Evolutionary conservation across 2,113 vertebrate species (phyloP).

Genomic region (Ceratotherium simum): DNA sequence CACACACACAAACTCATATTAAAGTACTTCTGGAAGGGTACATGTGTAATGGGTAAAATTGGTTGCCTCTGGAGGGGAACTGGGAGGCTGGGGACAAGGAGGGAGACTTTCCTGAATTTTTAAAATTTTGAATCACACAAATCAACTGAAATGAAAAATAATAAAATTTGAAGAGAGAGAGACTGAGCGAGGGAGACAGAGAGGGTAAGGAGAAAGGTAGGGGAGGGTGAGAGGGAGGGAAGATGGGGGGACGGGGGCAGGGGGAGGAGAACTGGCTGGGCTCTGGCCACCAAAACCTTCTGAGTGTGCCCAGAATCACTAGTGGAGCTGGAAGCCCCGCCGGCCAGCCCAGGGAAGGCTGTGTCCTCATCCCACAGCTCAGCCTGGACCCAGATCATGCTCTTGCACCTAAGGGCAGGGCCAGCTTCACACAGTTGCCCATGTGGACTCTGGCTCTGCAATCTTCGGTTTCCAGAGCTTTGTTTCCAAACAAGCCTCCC

Average conservation of each 20-base stretch:
- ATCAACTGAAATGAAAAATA: not conserved
- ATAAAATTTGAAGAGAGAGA: not conserved
- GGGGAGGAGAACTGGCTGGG: not conserved
- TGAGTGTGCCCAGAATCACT: not conserved
- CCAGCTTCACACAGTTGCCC: not conserved
- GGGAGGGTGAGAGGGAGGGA: too few relatives aligned
- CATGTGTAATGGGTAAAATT: not conserved
- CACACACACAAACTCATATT: fast-evolving
- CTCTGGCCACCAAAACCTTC: not conserved
- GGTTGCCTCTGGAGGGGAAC: not conserved
- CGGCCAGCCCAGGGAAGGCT: not conserved
- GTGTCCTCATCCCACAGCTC: not conserved
- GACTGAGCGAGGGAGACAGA: not conserved
- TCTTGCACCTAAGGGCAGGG: not conserved
- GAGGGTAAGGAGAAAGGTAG: fast-evolving
- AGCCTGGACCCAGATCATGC: not conserved
- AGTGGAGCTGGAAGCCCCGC: too few relatives aligned
- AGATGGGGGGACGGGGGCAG: not conserved
- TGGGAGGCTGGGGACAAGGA: not conserved
- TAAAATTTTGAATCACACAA: not conserved
- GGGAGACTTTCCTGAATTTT: not conserved
- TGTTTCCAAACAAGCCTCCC: not conserved
- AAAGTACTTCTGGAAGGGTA: not conserved
- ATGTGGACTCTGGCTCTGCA: not conserved
- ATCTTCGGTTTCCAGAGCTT: not conserved